A percentile compares a stretch with the other conserved stretches of the same genome.
Evolutionary conservation across 2,113 vertebrate genomes (phyloP).

Genomic region (Steatornis caripensis): DNA sequence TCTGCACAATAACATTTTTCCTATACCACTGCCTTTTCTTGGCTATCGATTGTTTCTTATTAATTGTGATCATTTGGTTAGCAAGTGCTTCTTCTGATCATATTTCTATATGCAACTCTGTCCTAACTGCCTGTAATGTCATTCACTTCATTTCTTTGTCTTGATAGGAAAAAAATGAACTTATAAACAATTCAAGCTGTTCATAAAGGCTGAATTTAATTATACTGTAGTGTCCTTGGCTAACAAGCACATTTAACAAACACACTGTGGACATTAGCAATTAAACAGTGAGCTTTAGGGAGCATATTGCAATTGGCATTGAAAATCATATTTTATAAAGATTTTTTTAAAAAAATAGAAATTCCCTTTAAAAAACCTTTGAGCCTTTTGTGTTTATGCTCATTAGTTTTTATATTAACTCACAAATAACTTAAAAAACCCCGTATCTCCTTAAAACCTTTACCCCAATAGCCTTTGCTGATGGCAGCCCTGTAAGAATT

Average conservation of each 20-base stretch:
- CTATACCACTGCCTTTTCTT: background rate
- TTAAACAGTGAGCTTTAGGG: background rate
- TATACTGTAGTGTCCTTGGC: background rate
- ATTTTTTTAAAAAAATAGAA: background rate
- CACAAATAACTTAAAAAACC: background rate
- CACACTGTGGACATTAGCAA: background rate
- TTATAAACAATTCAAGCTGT: background rate
- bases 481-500: background rate
- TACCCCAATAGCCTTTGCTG: background rate
- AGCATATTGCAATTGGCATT: background rate
- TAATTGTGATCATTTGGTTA: background rate
- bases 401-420: background rate
- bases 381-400: background rate
- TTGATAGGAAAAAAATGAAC: background rate
- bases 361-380: background rate
- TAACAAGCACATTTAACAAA: slow-evolving; percentile 1
- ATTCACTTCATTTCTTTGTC: background rate
- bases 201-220: slow-evolving; percentile 4
- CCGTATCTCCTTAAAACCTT: background rate
- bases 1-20: background rate
- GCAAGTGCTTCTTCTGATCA: background rate
- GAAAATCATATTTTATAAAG: background rate
- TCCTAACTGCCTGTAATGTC: background rate
- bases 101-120: background rate
- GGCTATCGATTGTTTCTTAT: background rate